Evolutionary conservation across 2,113 vertebrate genomes (phyloP).

Genomic region (Phoenicopterus ruber): DNA sequence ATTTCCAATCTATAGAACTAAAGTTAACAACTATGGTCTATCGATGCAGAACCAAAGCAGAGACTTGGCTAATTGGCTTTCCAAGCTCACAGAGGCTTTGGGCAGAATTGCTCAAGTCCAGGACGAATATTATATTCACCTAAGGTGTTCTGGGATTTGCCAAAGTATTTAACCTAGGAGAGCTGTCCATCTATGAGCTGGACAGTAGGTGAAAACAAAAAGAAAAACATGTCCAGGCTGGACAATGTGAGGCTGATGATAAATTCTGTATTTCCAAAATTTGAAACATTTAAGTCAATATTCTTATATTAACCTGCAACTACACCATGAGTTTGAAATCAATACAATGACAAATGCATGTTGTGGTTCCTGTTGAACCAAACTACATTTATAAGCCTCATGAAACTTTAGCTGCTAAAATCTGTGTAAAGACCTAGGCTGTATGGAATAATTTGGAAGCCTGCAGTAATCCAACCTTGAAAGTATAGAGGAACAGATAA

Average conservation of each 20-base stretch:
- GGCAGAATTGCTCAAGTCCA: background rate
- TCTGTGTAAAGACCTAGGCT: background rate
- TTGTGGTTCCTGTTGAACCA: background rate
- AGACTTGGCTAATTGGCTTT: background rate
- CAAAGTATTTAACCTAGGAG: background rate
- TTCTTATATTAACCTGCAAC: background rate
- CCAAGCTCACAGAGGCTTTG: background rate
- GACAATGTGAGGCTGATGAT: background rate
- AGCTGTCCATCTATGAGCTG: background rate
- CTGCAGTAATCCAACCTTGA: background rate
- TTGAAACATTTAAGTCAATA: background rate
- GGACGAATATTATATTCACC: background rate
- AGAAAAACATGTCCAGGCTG: background rate
- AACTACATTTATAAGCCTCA: background rate
- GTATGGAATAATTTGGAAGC: background rate
- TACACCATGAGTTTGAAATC: background rate
- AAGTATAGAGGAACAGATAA: background rate
- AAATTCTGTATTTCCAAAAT: background rate
- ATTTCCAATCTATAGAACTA: background rate
- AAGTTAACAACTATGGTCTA: background rate
- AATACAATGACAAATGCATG: background rate
- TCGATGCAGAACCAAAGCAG: rapidly evolving
- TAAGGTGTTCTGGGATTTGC: background rate
- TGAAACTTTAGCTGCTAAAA: background rate
- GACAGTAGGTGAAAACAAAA: background rate